Conservation (phyloP, 2,113 vertebrate genomes). For the Lanius collurio region DNA sequence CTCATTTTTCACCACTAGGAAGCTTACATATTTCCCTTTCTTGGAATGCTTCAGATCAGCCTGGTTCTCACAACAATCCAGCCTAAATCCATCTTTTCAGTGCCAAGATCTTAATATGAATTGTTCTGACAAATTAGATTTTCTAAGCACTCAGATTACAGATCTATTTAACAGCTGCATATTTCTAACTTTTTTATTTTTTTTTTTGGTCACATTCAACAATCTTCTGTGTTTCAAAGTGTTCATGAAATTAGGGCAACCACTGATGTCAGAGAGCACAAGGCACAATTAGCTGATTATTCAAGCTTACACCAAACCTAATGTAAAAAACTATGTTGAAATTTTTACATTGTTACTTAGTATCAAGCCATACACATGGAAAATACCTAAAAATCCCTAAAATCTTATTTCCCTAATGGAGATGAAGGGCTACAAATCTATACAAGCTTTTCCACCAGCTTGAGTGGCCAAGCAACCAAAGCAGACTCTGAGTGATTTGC, state of each 20-base stretch:
- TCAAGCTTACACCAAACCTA: neutral
- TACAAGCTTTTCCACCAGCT: neutral
- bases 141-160: neutral
- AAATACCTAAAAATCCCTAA: neutral
- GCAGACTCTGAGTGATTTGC: rapidly evolving
- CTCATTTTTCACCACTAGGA: neutral
- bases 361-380: neutral
- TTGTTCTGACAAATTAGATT: neutral
- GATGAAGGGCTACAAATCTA: neutral
- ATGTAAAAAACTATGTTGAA: neutral
- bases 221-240: neutral
- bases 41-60: neutral
- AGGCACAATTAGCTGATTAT: neutral
- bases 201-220: neutral
- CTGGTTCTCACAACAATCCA: neutral
- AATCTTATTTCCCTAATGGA: neutral
- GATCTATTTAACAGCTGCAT: neutral
- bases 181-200: neutral
- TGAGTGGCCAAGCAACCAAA: neutral
- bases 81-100: neutral
- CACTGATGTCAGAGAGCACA: neutral
- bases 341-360: neutral
- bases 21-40: neutral
- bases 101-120: neutral
- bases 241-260: neutral